A percentile compares a stretch with the other conserved stretches of the same genome.
These are phyloP conservation scores for Nomada ruficornis DNA, from an alignment of 2,888 invertebrate genomes.

Conservation along the genomic window DNA sequence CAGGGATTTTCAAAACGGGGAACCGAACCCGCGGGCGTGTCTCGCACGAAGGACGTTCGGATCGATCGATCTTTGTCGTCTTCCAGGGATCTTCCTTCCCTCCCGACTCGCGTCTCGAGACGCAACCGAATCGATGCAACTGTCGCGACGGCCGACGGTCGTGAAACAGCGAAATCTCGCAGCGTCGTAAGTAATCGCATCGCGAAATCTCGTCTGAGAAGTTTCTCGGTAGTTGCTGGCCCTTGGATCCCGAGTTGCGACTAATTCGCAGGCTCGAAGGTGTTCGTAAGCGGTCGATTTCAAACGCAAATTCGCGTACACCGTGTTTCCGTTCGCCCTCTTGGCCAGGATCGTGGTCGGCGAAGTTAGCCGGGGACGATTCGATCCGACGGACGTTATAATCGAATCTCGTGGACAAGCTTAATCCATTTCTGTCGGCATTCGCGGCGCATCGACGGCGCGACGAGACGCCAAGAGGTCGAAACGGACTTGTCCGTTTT, in stretches of 20 bases:
- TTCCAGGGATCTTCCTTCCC: background rate
- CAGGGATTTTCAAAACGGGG: background rate
- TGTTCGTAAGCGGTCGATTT: slow-evolving; percentile 67
- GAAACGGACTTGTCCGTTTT: background rate
- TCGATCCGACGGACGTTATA: slow-evolving; percentile 71
- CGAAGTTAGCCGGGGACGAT: slow-evolving; percentile 77
- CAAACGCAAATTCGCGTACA: slow-evolving; percentile 80
- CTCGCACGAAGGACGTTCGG: slow-evolving; percentile 55
- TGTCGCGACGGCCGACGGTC: too few species aligned
- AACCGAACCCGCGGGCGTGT: slow-evolving; percentile 52
- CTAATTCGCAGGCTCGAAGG: slow-evolving; percentile 46
- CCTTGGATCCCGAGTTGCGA: slow-evolving; percentile 25
- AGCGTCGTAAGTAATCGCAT: slow-evolving; percentile 18
- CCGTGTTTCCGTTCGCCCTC: slow-evolving; percentile 73
- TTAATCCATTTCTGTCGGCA: slow-evolving; percentile 59
- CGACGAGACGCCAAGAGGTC: background rate
- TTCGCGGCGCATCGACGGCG: slow-evolving; percentile 45
- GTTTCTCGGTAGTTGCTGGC: slow-evolving; percentile 11
- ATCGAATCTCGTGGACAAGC: slow-evolving; percentile 71
- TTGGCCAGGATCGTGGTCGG: slow-evolving; percentile 76
- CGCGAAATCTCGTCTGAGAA: slow-evolving; percentile 16
- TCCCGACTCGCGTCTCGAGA: background rate
- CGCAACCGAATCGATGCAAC: background rate
- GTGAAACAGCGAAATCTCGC: background rate
- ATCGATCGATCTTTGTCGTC: slow-evolving; percentile 10